phyloP scores from a whole-genome alignment of 2,797 vertebrate species.

The Gallinago stenura region DNA sequence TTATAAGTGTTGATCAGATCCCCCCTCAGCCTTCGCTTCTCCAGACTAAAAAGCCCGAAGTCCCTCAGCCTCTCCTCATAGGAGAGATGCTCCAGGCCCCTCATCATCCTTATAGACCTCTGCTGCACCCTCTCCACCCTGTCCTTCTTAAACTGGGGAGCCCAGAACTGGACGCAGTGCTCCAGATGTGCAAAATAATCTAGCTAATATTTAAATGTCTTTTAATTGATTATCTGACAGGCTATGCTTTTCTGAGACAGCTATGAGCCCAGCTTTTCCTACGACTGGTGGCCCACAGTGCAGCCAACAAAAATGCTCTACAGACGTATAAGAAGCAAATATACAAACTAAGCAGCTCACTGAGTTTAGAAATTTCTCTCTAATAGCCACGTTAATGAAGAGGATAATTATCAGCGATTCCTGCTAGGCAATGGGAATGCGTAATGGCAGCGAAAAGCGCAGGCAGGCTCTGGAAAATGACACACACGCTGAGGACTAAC shows the following conservation, averaged over 20 bases:
- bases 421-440: neutral
- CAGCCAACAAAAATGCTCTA: neutral
- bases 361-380: neutral
- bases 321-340: neutral
- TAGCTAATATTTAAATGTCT: neutral
- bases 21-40: no score
- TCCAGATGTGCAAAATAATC: neutral
- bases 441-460: neutral
- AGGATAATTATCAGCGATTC: neutral
- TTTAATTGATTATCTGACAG: neutral
- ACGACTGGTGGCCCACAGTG: neutral
- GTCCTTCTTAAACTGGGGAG: no score
- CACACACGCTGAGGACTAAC: neutral
- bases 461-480: neutral
- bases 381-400: neutral
- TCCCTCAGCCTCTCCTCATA: no score
- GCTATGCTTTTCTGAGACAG: neutral
- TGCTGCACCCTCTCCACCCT: no score
- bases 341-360: neutral
- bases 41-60: no score
- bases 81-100: no score
- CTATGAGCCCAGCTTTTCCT: neutral
- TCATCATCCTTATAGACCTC: no score
- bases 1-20: no score
- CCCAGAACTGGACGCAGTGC: no score